Conservation (phyloP, 2,113 vertebrate species). For the Prunella fulvescens region DNA sequence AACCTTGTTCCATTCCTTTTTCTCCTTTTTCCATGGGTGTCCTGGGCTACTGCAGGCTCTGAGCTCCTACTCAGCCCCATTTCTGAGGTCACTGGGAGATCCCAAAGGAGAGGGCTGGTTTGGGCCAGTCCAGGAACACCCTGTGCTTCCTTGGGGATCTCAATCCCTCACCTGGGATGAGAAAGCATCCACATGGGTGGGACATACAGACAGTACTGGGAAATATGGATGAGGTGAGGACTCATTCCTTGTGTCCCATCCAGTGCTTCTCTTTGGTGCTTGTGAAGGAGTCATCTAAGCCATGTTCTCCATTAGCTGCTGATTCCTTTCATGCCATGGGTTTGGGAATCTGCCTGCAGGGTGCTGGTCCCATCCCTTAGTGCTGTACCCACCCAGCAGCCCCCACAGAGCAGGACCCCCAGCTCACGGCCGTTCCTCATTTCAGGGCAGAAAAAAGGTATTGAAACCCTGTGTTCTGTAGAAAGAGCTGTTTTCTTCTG, state of each 20-base stretch:
- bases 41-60: neutral
- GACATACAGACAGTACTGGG: neutral
- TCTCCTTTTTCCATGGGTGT: neutral
- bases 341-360: neutral
- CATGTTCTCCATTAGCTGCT: neutral
- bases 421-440: neutral
- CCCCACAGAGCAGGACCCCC: fast-evolving
- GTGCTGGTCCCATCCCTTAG: neutral
- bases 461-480: neutral
- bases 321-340: fast-evolving
- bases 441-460: neutral
- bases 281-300: neutral
- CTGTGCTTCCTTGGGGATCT: neutral
- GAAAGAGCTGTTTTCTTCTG: neutral
- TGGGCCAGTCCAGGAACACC: neutral
- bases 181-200: neutral
- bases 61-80: neutral
- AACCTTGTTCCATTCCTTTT: neutral
- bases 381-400: neutral
- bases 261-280: neutral
- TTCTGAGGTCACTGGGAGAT: neutral
- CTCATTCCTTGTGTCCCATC: neutral
- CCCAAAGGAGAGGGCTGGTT: neutral
- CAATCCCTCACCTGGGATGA: neutral
- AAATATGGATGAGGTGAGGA: fast-evolving